Percentiles rank a stretch among this genome's conserved stretches.
Evolutionary conservation across 2,113 vertebrate genomes (phyloP).

Genomic region (Panthera uncia): DNA sequence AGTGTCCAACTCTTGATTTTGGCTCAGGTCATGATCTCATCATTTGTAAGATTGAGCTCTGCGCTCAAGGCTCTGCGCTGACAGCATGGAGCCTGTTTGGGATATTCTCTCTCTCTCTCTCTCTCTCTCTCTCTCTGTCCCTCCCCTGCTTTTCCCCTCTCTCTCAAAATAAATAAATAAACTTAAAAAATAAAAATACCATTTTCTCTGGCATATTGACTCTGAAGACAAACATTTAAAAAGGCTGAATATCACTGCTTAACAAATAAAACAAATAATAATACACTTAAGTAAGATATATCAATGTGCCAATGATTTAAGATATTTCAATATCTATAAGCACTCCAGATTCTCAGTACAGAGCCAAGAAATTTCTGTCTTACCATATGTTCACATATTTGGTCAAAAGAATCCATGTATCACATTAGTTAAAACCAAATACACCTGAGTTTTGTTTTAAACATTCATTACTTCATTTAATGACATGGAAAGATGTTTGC

Average conservation of each 20-base stretch:
- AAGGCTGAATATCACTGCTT: not conserved
- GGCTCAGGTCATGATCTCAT: too few relatives aligned
- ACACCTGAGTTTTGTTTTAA: not conserved
- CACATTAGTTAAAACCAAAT: not conserved
- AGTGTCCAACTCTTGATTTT: too few relatives aligned
- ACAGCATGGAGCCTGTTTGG: too few relatives aligned
- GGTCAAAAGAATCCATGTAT: not conserved
- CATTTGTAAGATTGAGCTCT: too few relatives aligned
- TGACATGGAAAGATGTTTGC: not conserved
- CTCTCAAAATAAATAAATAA: too few relatives aligned
- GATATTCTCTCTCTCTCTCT: too few relatives aligned
- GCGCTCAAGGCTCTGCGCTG: too few relatives aligned
- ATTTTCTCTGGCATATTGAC: not conserved
- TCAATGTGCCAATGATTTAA: not conserved
- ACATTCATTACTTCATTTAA: constrained; percentile 15
- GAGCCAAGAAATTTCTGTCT: not conserved
- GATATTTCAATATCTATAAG: not conserved
- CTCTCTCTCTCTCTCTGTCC: too few relatives aligned
- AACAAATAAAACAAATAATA: not conserved
- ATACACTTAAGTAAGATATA: not conserved
- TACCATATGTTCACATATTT: not conserved
- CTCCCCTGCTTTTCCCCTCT: too few relatives aligned
- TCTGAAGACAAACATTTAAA: constrained; percentile 26
- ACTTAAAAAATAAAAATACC: not conserved
- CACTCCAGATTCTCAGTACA: not conserved